Conservation (phyloP, 2,113 vertebrate species). For the Zosterops hypoxanthus region DNA sequence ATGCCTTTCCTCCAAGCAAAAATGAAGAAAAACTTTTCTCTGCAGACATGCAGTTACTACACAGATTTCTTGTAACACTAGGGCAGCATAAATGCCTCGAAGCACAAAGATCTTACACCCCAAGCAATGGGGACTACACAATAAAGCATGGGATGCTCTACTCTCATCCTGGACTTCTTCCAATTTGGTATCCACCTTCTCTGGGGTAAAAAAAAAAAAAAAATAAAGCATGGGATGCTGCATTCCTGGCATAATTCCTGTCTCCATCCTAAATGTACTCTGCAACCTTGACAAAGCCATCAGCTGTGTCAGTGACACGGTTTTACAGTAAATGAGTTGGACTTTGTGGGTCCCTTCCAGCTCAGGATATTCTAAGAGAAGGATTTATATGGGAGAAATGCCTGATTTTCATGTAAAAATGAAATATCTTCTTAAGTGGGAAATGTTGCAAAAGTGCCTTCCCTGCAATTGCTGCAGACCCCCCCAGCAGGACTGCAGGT, state of each 20-base stretch:
- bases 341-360: neutral
- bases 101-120: neutral
- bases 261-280: neutral
- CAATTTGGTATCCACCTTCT: neutral
- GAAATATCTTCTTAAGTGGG: rapidly evolving
- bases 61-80: neutral
- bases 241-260: neutral
- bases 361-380: neutral
- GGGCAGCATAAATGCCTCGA: neutral
- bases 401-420: neutral
- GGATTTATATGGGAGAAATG: neutral
- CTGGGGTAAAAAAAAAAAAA: neutral
- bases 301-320: neutral
- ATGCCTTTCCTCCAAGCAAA: neutral
- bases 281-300: neutral
- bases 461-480: neutral
- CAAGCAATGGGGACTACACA: neutral
- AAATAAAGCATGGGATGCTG: neutral
- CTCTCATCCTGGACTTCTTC: neutral
- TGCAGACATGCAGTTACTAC: neutral
- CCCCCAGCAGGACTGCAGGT: neutral
- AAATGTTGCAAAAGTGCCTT: neutral
- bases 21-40: neutral
- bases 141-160: too few relatives aligned
- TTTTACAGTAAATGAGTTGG: neutral